Base-by-base conservation (phyloP, 2,888 invertebrate species). In the Corbicula japonica region DNA sequence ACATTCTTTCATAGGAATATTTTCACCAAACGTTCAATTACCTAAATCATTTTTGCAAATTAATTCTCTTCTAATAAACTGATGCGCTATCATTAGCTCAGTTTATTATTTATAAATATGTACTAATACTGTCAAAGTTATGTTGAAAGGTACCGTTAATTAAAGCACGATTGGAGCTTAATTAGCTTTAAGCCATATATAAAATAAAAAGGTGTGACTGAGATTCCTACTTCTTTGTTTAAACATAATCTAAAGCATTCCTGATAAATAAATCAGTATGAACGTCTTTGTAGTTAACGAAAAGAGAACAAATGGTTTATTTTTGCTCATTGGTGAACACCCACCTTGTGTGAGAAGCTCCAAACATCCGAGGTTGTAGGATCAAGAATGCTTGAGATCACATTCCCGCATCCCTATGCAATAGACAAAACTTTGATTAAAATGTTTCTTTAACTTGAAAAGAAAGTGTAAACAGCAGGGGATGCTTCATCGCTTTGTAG, bases 301-400 rank as follows among this genome's bases (percentile, higher is more conserved):
- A 38, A 38, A 38, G 8, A 38, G 15, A 38, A 38, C 41, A 15
- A 8, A 38, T 38, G 41, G 41, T 12, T 8, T n/a, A 15, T 15
- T 38, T 12, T 12, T 15, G 15, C 28, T 21, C 26, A 32, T 62
- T 32, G 23, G 34, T 50, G 18, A 34, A 38, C n/a, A 74, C 82
- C 74, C 76, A 90, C 90, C 69, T 80, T 56, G 52, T 77, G 79
- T 10, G 87, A 83, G 73, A 85, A 87, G 30, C 76, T 80, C 89
- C 89, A 89, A 6, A 83, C 80, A 6, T 72, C 41, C 23, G 74
- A 61, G 1, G 84, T 85, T 23, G 48, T 54, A 0, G 85, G 85
- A 56, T 88, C 85, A 23, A 90, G 62, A 44, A 90, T 84, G 70
- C 84, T 86, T 56, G 81, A 85, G 8, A 88, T 79, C 6, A 86